A percentile compares a stretch with the other conserved stretches of the same genome.
Evolutionary conservation across 2,797 vertebrate species (phyloP).

Genomic region (Chelonia mydas): DNA sequence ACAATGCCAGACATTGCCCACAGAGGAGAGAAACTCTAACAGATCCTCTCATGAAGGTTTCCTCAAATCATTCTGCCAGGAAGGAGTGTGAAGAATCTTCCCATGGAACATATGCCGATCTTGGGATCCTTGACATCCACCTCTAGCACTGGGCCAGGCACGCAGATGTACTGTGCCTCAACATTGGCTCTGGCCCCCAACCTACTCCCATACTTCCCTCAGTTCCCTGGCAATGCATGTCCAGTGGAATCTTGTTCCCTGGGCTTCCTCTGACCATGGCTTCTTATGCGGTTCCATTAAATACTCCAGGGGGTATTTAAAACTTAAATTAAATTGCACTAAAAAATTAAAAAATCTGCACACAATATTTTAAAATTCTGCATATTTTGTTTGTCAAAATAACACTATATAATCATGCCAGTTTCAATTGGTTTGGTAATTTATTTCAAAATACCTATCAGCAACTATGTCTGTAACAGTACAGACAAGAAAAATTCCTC

Average conservation of each 20-base stretch:
- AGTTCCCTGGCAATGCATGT: background rate
- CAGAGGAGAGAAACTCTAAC: background rate
- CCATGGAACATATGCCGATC: conserved; percentile 4
- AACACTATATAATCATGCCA: no score
- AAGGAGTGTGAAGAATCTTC: background rate
- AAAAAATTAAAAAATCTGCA: no score
- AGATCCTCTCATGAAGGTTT: background rate
- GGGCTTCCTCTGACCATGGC: background rate
- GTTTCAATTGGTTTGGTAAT: no score
- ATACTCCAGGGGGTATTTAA: no score
- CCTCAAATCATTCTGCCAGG: background rate
- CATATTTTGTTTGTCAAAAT: no score
- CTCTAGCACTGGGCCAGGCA: background rate
- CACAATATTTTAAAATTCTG: no score
- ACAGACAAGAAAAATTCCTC: no score
- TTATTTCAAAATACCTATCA: no score
- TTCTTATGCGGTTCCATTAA: background rate
- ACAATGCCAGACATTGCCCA: background rate
- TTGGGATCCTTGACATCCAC: background rate
- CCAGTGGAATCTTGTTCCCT: background rate
- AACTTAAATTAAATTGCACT: no score
- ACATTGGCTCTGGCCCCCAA: background rate
- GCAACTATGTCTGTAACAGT: no score
- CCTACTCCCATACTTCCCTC: background rate
- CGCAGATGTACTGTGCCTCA: background rate